phyloP scores from a whole-genome alignment of 1,140 invertebrate species.

The Chlorops oryzae region DNA sequence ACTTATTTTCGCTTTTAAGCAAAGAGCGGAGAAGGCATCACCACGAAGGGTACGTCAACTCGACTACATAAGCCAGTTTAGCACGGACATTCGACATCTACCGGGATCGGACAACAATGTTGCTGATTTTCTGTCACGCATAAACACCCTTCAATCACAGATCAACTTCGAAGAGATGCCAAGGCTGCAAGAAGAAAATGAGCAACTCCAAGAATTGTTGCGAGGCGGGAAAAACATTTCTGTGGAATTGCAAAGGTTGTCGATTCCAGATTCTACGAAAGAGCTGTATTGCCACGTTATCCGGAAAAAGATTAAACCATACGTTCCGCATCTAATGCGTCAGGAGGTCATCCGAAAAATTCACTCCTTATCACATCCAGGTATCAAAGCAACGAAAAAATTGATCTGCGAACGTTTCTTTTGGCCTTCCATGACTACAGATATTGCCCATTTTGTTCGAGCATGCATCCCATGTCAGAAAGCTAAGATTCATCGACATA shows the following conservation, averaged over 20 bases:
- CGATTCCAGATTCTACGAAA: not conserved
- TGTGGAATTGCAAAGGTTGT: not conserved
- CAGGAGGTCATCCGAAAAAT: not conserved
- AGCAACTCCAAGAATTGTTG: slow-evolving; percentile 2
- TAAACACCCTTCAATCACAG: no score
- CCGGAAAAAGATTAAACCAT: slow-evolving; percentile 1
- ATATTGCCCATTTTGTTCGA: not conserved
- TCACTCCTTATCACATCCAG: slow-evolving; percentile 4
- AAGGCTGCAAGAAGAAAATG: slow-evolving; percentile 3
- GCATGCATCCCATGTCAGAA: slow-evolving; percentile 4
- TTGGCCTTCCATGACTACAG: not conserved
- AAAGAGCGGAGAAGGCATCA: slow-evolving; percentile 1
- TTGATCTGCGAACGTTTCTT: not conserved
- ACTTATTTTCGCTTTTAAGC: slow-evolving; percentile 27
- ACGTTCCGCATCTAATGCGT: not conserved
- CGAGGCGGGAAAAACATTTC: not conserved
- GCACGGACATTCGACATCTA: slow-evolving; percentile 3
- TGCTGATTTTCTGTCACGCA: not conserved
- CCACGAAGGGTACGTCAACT: slow-evolving; percentile 22
- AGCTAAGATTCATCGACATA: slow-evolving; percentile 6
- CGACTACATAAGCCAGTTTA: slow-evolving; percentile 25
- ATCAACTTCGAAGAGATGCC: not conserved
- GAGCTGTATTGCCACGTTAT: slow-evolving; percentile 11
- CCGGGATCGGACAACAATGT: not conserved
- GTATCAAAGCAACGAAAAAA: not conserved